A percentile compares a stretch with the other conserved stretches of the same genome.
Conservation (phyloP, 2,888 invertebrate species). For the Drosophila nr. perissopoda region DNA sequence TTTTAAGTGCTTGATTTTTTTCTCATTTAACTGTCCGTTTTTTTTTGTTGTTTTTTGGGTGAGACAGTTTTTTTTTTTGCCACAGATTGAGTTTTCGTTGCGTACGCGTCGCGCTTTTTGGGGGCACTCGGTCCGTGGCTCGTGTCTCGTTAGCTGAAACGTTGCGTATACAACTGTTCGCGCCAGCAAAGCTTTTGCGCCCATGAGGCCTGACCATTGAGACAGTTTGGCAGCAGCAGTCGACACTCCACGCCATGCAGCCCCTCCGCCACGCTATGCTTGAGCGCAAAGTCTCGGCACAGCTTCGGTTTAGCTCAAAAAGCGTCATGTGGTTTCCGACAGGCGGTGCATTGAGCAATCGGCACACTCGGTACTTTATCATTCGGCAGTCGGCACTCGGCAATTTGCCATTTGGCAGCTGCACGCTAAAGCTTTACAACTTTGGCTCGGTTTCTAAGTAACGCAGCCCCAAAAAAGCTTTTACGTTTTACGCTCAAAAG, state of each 20-base stretch:
- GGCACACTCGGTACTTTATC: slow-evolving; percentile 14
- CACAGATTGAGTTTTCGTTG: slow-evolving; percentile 69
- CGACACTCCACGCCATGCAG: slow-evolving; percentile 1
- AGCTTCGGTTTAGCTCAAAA: slow-evolving; percentile 61
- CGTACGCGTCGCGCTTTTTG: slow-evolving; percentile 67
- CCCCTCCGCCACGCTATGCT: slow-evolving; percentile 31
- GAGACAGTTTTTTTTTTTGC: slow-evolving; percentile 37
- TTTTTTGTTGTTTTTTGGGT: slow-evolving; percentile 13
- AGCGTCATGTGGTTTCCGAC: slow-evolving; percentile 65
- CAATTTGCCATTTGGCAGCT: slow-evolving; percentile 27
- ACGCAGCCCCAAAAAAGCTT: slow-evolving; percentile 34
- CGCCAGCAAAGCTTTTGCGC: slow-evolving; percentile 78
- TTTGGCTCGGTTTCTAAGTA: slow-evolving; percentile 33
- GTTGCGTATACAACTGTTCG: slow-evolving; percentile 83
- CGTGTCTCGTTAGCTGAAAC: slow-evolving; percentile 79
- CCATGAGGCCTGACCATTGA: slow-evolving; percentile 74
- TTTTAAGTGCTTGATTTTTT: not conserved
- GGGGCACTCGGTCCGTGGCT: slow-evolving; percentile 59
- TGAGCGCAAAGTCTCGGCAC: slow-evolving; percentile 54
- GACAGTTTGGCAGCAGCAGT: slow-evolving; percentile 54
- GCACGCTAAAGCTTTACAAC: slow-evolving; percentile 42
- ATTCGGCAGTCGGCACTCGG: slow-evolving; percentile 3
- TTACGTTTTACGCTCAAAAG: slow-evolving; percentile 67
- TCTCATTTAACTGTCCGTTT: not conserved
- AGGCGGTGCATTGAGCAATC: slow-evolving; percentile 44